Evolutionary conservation across 2,888 invertebrate genomes (phyloP).

Genomic region (Cosmia pyralina): DNA sequence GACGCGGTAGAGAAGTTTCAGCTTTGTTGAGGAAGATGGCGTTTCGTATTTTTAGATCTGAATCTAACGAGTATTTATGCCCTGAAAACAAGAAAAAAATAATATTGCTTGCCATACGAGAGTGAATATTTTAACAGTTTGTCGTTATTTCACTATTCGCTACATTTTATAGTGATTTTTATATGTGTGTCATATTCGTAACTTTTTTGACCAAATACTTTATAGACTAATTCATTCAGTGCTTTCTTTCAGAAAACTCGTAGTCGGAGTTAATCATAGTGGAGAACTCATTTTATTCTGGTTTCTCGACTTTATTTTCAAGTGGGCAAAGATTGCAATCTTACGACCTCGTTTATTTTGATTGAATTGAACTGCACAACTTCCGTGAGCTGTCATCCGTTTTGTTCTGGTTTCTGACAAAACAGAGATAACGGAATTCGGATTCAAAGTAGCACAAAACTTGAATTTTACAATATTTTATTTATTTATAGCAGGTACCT

Average conservation of each 20-base stretch:
- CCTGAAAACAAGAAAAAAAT: not conserved
- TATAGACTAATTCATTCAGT: slow-evolving; percentile 4
- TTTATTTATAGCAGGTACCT: not conserved
- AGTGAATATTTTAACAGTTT: not conserved
- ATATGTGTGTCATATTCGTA: not conserved
- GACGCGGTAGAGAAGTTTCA: not conserved
- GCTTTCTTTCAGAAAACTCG: slow-evolving; percentile 16
- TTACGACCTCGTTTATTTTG: slow-evolving; percentile 27
- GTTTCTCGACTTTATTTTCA: slow-evolving; percentile 27
- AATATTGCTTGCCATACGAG: not conserved
- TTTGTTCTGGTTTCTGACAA: slow-evolving; percentile 20
- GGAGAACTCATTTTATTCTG: slow-evolving; percentile 24
- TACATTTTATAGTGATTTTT: slow-evolving; percentile 7
- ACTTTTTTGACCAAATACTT: slow-evolving; percentile 1
- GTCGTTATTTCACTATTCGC: not conserved
- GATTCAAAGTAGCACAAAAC: slow-evolving; percentile 1
- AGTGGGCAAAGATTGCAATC: slow-evolving; percentile 26
- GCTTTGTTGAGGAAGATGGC: not conserved
- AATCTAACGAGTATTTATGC: not conserved
- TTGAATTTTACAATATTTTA: not conserved
- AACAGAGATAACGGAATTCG: slow-evolving; percentile 17
- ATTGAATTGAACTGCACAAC: slow-evolving; percentile 44
- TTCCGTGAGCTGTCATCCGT: slow-evolving; percentile 32
- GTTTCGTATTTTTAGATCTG: not conserved
- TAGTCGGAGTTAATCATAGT: slow-evolving; percentile 15